Base-by-base conservation (phyloP, 2,888 invertebrate genomes). In the Eupithecia centaureata region DNA sequence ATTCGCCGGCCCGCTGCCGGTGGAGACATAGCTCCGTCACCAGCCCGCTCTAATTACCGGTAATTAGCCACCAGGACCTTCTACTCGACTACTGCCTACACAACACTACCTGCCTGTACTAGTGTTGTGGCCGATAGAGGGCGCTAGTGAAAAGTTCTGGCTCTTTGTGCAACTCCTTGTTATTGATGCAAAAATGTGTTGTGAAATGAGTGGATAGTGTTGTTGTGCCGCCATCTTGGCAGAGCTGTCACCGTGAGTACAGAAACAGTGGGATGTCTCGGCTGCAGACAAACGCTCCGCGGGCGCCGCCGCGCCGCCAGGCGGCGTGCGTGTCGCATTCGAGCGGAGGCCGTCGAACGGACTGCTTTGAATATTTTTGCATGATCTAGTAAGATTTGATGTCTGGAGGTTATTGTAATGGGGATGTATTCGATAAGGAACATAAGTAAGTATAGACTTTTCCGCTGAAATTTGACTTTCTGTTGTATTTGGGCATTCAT, bases 1-100 rank as follows among this genome's bases (percentile, higher is more conserved):
- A 93, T 92, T 93, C 93, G 90, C 84, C 90, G 90, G 85, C 85
- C 88, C 86, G 92, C 92, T 89, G 90, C 87, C 92, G 92, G 83
- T 78, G 91, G 86, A 87, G 90, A 86, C 92, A 92, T 91, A 92
- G 91, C 92, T 93, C 92, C 91, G 91, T 87, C 83, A 84, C 90
- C 90, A 90, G 47, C 47, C 87, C 87, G 83, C 81, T 78, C 79
- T 80, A 73, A 81, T 81, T 81, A 76, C 70, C 62, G 69, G 70
- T 75, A 79, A 80, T 83, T 78, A 77, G 57, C 57, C 57, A 56
- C 27, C 12, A 33, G 52, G 15, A 0, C 27, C 52, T 52, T 13
- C 27, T 13, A 27, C 13, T 27, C 5, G 7, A 27, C 15, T n/a
- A 25, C n/a, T 38, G 54, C 30, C 30, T n/a, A 35, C 47, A 33